Evolutionary conservation across 1,140 invertebrate species (phyloP), one percentile per base, ranked within the genome.

Genomic region (Portunus trituberculatus): DNA sequence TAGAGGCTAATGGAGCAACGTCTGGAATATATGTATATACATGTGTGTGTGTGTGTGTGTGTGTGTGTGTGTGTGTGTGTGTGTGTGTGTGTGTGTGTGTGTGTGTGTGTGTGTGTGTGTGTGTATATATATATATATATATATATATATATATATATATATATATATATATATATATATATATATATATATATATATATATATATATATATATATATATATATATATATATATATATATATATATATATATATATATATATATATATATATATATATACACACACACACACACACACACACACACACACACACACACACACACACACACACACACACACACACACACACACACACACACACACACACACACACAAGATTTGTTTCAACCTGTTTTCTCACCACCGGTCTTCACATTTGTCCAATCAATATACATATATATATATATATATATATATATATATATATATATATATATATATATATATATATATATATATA

Each of bases 181-280:
- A 88, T 32, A 14, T 88, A 88, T 88, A 88, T 88, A 32, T 32
- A 32, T 16, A 28, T 83, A 83, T 83, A 8, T 83, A 83, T 83
- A 83, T 83, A 83, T 83, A 83, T 83, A 83, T 83, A 8, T 83
- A 83, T 83, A n/a, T 25, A 86, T 84, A 84, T 31, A 16, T 86
- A 86, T 86, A n/a, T 86, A 86, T 86, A 86, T n/a, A n/a, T 86
- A 86, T 86, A 86, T 86, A 86, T n/a, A 86, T 86, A 86, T n/a
- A 86, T 12, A 86, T 86, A 86, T n/a, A 86, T 86, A 83, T 25
- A 86, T 86, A 86, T 86, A 25, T 86, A 86, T 86, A 86, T 86
- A 86, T 86, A 16, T 86, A 86, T 25, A 86, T 86, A 86, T 86
- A 86, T 86, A 86, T 86, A 86, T 86, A 10, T 86, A 86, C n/a